These are phyloP conservation scores for Oedothorax gibbosus DNA, from an alignment of 1,140 invertebrate genomes.

Conservation along the genomic window DNA sequence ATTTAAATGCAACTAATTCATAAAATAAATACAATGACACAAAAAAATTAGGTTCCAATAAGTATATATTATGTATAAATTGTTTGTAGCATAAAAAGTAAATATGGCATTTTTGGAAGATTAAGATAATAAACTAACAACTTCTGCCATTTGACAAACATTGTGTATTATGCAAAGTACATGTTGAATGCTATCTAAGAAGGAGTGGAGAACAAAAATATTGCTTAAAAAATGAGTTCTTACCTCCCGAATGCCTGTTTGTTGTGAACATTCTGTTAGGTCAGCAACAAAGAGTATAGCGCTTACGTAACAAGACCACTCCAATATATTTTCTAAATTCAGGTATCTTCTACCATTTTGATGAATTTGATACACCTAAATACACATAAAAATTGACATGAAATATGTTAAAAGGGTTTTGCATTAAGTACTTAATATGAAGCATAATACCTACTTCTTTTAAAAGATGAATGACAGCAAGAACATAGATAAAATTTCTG, in stretches of 20 bases:
- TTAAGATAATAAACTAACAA: too few relatives aligned
- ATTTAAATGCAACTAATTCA: too few relatives aligned
- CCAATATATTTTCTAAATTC: conserved; percentile 70
- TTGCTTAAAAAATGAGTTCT: neutral
- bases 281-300: conserved; percentile 70
- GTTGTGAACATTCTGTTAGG: conserved; percentile 68
- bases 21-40: too few relatives aligned
- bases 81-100: too few relatives aligned
- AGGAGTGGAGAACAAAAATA: too few relatives aligned
- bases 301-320: conserved; percentile 71
- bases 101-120: too few relatives aligned
- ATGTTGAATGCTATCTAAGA: too few relatives aligned
- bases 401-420: too few relatives aligned
- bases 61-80: too few relatives aligned
- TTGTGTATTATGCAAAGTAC: too few relatives aligned
- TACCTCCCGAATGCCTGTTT: conserved; percentile 68
- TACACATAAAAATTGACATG: neutral
- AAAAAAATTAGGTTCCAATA: too few relatives aligned
- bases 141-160: too few relatives aligned
- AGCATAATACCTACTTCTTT: conserved; percentile 67
- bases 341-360: conserved; percentile 69
- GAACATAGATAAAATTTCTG: conserved; percentile 68
- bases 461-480: conserved; percentile 69
- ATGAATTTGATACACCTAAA: conserved; percentile 69
- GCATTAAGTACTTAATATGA: neutral